phyloP scores from a whole-genome alignment of 1,140 invertebrate species.

The Pachypsylla venusta region DNA sequence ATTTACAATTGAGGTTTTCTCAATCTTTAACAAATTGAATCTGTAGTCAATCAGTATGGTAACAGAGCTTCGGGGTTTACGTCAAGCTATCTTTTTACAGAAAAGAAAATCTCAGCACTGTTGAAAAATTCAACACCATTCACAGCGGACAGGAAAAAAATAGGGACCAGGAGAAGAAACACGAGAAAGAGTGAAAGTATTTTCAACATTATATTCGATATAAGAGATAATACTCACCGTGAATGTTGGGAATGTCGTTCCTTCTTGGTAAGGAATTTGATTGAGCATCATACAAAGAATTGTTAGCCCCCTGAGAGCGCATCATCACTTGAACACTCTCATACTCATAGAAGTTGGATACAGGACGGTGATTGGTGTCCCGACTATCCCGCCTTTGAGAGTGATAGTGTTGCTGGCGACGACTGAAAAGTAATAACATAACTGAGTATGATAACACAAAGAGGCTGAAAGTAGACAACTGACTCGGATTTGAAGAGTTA shows the following conservation, averaged over 20 bases:
- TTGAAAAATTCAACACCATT: no score
- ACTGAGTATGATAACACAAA: no score
- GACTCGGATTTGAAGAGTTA: no score
- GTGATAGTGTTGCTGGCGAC: constrained; percentile 55
- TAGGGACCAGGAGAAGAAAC: background rate
- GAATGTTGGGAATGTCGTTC: constrained; percentile 17
- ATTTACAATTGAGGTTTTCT: no score
- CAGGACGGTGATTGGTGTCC: constrained; percentile 41
- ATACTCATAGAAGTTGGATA: constrained; percentile 71
- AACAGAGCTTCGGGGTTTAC: background rate
- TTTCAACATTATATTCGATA: background rate
- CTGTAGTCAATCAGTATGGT: background rate
- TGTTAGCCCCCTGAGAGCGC: constrained; percentile 22
- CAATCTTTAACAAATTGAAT: no score
- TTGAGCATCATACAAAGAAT: constrained; percentile 13
- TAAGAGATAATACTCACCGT: constrained; percentile 11
- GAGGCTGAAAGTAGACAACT: no score
- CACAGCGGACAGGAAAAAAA: no score
- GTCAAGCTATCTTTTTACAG: background rate
- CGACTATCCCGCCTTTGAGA: constrained; percentile 53
- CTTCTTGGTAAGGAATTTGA: constrained; percentile 21
- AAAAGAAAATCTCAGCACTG: no score
- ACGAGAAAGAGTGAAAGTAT: background rate
- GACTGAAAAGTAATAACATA: constrained; percentile 36
- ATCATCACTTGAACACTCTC: constrained; percentile 50